Base-by-base conservation (phyloP, 1,140 invertebrate species). In the Vollenhovia emeryi region DNA sequence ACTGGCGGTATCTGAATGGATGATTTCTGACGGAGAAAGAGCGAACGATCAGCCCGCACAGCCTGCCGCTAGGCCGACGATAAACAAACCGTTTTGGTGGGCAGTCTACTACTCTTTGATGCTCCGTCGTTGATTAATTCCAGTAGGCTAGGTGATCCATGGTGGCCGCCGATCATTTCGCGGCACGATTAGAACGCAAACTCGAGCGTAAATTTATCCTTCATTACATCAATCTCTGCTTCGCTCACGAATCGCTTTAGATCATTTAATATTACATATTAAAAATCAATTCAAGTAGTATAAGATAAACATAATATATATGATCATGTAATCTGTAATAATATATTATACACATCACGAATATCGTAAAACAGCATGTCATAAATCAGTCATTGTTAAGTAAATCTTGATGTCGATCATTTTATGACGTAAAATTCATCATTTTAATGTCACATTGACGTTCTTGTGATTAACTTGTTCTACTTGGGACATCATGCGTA, bases 61-160 rank as follows among this genome's bases (percentile, higher is more conserved):
- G 71, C 33, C 33, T 87, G 87, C 89, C 84, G 89, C 68, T 59
- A 85, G 11, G 59, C 89, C 71, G 90, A 93, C 89, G 88, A 94
- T 94, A 94, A 94, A 94, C 93, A 94, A 94, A 94, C 93, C 90
- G 62, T 68, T 79, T 71, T 84, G 87, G 88, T 84, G 87, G 73
- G 76, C 55, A 89, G 89, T 88, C 89, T 89, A 87, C 80, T 85
- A 86, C 89, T 90, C 94, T 94, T 94, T 94, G 94, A 94, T 93
- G 93, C 92, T 86, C 68, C 78, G 89, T 89, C 92, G 89, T 93
- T 94, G 93, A 94, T 94, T 94, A 94, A 94, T 94, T 92, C 91
- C 89, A 87, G 90, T 90, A 89, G 86, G 91, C 93, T 91, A 93
- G 86, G 91, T 6, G 80, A 69, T 45, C 66, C 50, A 82, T 21